Evolutionary conservation across 2,113 vertebrate genomes (phyloP).

Genomic region (Gavia stellata): DNA sequence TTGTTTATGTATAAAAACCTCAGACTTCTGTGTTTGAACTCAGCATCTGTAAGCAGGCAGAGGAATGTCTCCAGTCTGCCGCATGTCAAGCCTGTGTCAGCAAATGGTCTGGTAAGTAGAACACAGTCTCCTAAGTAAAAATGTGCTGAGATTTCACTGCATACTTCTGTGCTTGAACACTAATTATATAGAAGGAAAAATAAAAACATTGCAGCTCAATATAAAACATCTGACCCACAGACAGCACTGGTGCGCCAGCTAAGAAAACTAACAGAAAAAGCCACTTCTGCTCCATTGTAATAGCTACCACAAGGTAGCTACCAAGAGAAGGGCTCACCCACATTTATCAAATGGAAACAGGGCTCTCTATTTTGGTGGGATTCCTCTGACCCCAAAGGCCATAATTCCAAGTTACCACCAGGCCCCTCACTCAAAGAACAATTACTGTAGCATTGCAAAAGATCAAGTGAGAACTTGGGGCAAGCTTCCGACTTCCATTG

Average conservation of each 20-base stretch:
- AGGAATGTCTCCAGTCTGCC: conserved; percentile 35
- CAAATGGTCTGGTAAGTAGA: conserved; percentile 21
- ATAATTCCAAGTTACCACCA: neutral
- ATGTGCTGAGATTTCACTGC: conserved; percentile 55
- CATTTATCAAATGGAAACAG: neutral
- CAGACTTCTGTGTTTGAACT: neutral
- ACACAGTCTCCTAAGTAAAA: conserved; percentile 12
- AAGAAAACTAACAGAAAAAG: neutral
- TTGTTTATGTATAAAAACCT: neutral
- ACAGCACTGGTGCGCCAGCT: neutral
- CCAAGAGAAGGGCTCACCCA: neutral
- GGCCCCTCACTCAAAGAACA: neutral
- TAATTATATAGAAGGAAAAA: conserved; percentile 1
- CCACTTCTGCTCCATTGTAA: neutral
- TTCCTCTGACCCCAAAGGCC: neutral
- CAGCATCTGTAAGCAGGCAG: neutral
- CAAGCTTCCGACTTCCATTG: neutral
- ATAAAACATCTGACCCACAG: neutral
- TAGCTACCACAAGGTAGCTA: fast-evolving
- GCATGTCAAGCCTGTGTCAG: conserved; percentile 40
- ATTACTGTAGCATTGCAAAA: neutral
- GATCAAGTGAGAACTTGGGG: neutral
- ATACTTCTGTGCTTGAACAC: conserved; percentile 13
- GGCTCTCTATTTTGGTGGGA: neutral
- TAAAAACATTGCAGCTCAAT: neutral